phyloP scores from a whole-genome alignment of 1,140 invertebrate species.

The Zaprionus nigranus region DNA sequence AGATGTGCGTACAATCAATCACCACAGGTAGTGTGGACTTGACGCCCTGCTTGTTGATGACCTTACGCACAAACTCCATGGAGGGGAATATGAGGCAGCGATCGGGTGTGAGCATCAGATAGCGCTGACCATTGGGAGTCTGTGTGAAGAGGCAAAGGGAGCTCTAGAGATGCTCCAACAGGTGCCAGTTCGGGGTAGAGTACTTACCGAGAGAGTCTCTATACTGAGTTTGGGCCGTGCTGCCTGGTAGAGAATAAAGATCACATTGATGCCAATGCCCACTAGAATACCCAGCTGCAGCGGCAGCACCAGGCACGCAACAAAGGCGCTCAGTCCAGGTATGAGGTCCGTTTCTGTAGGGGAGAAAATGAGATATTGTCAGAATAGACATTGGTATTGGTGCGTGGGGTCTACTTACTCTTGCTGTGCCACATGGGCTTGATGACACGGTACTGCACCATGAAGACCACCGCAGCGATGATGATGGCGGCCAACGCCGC shows the following conservation, averaged over 20 bases:
- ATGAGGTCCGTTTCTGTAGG: constrained; percentile 93
- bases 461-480: constrained; percentile 93
- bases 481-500: constrained; percentile 91
- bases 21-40: constrained; percentile 90
- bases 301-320: constrained; percentile 92
- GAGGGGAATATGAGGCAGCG: constrained; percentile 95
- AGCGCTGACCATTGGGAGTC: constrained; percentile 88
- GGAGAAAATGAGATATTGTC: too few species aligned
- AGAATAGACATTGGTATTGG: background rate
- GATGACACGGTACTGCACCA: constrained; percentile 93
- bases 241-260: constrained; percentile 95
- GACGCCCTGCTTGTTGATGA: constrained; percentile 92
- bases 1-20: constrained; percentile 93
- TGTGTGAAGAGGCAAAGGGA: constrained; percentile 75
- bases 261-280: constrained; percentile 93
- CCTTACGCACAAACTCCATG: constrained; percentile 92
- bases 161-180: background rate
- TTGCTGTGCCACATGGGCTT: constrained; percentile 92
- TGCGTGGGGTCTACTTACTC: constrained; percentile 85
- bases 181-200: background rate
- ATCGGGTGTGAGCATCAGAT: constrained; percentile 93
- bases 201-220: constrained; percentile 87
- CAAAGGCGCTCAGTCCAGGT: constrained; percentile 92
- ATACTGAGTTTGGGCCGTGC: constrained; percentile 94
- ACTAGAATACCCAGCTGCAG: constrained; percentile 96